Conservation (phyloP, 2,797 vertebrate genomes). For the Pseudomugil gertrudae region DNA sequence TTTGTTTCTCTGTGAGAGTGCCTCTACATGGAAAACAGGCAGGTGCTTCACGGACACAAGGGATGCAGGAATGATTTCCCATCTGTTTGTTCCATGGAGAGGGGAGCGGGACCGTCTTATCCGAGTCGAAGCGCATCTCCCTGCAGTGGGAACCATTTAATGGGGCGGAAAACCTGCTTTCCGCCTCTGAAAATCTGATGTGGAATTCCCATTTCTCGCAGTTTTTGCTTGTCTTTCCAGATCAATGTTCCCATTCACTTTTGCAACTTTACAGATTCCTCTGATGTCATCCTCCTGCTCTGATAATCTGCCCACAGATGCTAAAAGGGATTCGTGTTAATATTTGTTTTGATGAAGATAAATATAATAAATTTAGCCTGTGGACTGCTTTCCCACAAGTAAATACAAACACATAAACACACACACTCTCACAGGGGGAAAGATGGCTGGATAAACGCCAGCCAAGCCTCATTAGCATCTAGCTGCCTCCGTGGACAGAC, state of each 20-base stretch:
- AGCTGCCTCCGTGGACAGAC: slow-evolving; percentile 76
- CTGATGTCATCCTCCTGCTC: slow-evolving; percentile 7
- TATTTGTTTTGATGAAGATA: slow-evolving; percentile 48
- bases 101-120: slow-evolving; percentile 63
- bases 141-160: slow-evolving; percentile 68
- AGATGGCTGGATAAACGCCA: slow-evolving; percentile 79
- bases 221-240: slow-evolving; percentile 45
- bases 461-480: slow-evolving; percentile 81
- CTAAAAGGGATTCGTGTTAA: slow-evolving; percentile 15
- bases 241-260: slow-evolving; percentile 23
- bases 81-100: slow-evolving; percentile 73
- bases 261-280: slow-evolving; percentile 7
- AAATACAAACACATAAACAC: background rate
- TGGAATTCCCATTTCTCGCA: slow-evolving; percentile 60
- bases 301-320: slow-evolving; percentile 13
- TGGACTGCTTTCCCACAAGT: slow-evolving; percentile 29
- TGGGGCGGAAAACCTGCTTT: slow-evolving; percentile 74
- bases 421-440: slow-evolving; percentile 51
- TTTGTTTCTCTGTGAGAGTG: slow-evolving; percentile 64
- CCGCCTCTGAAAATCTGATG: slow-evolving; percentile 57
- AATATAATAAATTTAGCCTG: slow-evolving; percentile 44
- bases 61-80: slow-evolving; percentile 72
- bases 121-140: slow-evolving; percentile 68
- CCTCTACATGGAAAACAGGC: slow-evolving; percentile 66
- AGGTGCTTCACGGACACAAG: slow-evolving; percentile 73